These are phyloP conservation scores for Odontamblyopus lacepedii DNA, from an alignment of 2,797 vertebrate species.

Conservation along the genomic window DNA sequence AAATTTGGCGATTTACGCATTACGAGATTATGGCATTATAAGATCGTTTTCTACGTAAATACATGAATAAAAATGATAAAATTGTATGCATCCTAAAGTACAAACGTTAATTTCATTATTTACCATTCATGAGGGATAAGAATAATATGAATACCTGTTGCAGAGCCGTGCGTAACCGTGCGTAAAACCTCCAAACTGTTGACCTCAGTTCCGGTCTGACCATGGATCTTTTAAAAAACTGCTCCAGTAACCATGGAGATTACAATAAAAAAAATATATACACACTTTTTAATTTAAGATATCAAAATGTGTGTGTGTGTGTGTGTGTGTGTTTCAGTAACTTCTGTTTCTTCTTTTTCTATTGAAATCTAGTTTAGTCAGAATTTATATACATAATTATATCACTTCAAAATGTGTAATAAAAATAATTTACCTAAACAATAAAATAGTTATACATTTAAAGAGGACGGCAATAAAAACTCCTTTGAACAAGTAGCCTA, in stretches of 20 bases:
- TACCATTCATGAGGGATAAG: background rate
- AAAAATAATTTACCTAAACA: background rate
- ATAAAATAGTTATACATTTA: background rate
- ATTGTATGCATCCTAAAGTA: background rate
- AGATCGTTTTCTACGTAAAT: background rate
- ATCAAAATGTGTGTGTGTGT: background rate
- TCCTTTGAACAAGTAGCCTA: background rate
- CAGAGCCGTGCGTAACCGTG: background rate
- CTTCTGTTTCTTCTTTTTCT: background rate
- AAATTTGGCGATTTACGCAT: background rate
- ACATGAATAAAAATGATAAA: background rate
- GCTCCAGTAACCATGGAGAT: background rate
- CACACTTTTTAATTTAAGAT: background rate
- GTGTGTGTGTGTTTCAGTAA: background rate
- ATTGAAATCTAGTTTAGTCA: background rate
- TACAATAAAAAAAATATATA: background rate
- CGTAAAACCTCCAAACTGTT: background rate
- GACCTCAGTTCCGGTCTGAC: background rate
- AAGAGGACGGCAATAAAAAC: background rate
- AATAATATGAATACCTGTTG: conserved; percentile 2
- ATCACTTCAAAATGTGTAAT: background rate
- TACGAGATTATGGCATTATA: background rate
- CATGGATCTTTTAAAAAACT: too few species aligned
- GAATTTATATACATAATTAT: background rate
- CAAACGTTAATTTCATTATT: background rate